Percentiles rank a stretch among this genome's conserved stretches.
Conservation (phyloP, 2,797 vertebrate species). For the Dendrocincla fuliginosa region DNA sequence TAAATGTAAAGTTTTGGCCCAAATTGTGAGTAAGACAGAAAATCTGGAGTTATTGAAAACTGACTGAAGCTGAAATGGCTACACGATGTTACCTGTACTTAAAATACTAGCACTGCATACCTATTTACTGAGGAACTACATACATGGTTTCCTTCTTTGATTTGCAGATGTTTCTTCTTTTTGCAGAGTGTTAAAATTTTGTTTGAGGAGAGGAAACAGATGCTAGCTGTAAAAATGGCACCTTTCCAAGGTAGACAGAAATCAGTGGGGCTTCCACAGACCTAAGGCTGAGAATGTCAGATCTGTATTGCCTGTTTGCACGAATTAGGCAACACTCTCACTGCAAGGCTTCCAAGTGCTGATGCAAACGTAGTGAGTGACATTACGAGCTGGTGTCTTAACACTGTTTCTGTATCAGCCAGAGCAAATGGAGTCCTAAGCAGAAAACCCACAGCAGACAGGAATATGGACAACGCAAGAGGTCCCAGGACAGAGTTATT, state of each 20-base stretch:
- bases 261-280: neutral
- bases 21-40: neutral
- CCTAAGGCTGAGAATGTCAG: neutral
- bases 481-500: neutral
- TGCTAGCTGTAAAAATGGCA: neutral
- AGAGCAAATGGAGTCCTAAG: neutral
- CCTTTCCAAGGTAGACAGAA: slow-evolving; percentile 29
- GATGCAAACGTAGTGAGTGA: neutral
- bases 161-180: neutral
- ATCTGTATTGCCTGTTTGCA: neutral
- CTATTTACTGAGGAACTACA: neutral
- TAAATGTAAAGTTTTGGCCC: neutral
- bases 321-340: neutral
- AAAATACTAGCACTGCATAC: neutral
- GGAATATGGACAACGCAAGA: neutral
- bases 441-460: neutral
- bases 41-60: neutral
- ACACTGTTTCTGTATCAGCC: neutral
- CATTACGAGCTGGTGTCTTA: neutral
- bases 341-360: neutral
- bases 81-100: neutral
- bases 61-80: neutral
- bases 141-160: neutral
- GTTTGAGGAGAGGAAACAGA: slow-evolving; percentile 16
- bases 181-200: neutral